Conservation (phyloP, 2,888 invertebrate species). For the Drosophila macrothrix region DNA sequence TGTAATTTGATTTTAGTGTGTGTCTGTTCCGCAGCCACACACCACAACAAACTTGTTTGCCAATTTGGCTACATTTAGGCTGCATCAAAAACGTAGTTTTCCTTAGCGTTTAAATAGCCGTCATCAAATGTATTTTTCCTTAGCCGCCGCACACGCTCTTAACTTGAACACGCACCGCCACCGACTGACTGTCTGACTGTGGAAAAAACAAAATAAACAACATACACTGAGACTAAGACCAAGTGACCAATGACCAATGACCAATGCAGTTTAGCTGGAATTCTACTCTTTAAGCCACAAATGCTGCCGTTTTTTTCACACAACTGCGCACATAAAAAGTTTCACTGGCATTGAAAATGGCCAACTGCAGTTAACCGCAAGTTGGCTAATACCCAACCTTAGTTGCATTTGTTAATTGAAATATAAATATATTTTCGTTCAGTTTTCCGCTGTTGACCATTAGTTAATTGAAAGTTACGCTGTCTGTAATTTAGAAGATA, state of each 20-base stretch:
- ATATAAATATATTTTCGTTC: conserved; percentile 22
- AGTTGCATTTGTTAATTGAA: conserved; percentile 46
- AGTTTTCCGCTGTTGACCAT: conserved; percentile 14
- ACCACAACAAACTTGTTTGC: conserved; percentile 57
- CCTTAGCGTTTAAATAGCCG: conserved; percentile 20
- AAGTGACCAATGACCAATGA: conserved; percentile 42
- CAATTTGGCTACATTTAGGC: conserved; percentile 62
- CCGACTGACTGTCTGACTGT: conserved; percentile 28
- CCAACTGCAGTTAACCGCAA: conserved; percentile 40
- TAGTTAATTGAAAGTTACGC: conserved; percentile 47
- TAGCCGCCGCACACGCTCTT: conserved; percentile 51
- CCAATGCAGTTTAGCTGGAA: conserved; percentile 52
- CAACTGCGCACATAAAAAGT: conserved; percentile 50
- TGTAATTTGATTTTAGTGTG: conserved; percentile 43
- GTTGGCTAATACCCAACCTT: conserved; percentile 28
- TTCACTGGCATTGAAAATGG: conserved; percentile 62
- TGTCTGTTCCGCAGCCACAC: conserved; percentile 23
- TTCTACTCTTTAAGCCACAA: conserved; percentile 47
- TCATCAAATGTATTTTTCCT: conserved; percentile 28
- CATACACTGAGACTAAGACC: conserved; percentile 7
- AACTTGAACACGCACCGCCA: conserved; percentile 50
- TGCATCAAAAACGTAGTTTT: conserved; percentile 24
- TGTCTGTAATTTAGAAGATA: conserved; percentile 11
- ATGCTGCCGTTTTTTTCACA: conserved; percentile 14
- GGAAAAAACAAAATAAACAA: conserved; percentile 8